Conservation (phyloP, 2,888 invertebrate genomes). For the Agelastica alni region DNA sequence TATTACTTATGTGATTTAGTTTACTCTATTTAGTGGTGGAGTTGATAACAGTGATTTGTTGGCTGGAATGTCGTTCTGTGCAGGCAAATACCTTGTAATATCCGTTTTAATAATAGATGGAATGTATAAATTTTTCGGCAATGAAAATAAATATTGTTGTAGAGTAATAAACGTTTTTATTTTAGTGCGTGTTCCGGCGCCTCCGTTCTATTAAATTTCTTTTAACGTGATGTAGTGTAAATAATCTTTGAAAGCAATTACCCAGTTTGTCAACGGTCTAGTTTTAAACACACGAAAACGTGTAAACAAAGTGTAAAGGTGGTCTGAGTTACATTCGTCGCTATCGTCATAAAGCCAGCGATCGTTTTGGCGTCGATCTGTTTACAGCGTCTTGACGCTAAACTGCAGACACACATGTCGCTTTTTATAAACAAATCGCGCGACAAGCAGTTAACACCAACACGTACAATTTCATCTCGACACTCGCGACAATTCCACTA, state of each 20-base stretch:
- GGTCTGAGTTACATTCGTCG: slow-evolving; percentile 49
- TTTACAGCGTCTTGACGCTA: slow-evolving; percentile 57
- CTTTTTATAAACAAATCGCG: slow-evolving; percentile 53
- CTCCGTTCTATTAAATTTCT: slow-evolving; percentile 51
- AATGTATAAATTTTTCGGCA: slow-evolving; percentile 35
- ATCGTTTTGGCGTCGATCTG: slow-evolving; percentile 61
- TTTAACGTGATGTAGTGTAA: slow-evolving; percentile 52
- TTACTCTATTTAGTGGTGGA: too few relatives aligned
- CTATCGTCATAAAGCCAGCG: slow-evolving; percentile 57
- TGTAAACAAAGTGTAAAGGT: slow-evolving; percentile 53
- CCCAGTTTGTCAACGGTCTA: slow-evolving; percentile 57
- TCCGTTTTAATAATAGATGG: slow-evolving; percentile 18
- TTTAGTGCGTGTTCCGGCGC: slow-evolving; percentile 50
- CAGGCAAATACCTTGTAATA: too few relatives aligned
- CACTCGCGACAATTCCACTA: slow-evolving; percentile 47
- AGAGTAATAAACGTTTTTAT: slow-evolving; percentile 47
- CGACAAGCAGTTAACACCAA: slow-evolving; percentile 49
- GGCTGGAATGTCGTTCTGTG: neutral
- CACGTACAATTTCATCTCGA: slow-evolving; percentile 33
- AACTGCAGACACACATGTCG: slow-evolving; percentile 52
- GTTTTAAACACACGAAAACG: slow-evolving; percentile 53
- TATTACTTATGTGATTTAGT: too few relatives aligned
- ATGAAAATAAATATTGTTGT: slow-evolving; percentile 43
- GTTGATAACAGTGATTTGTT: too few relatives aligned
- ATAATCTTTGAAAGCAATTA: slow-evolving; percentile 55